Percentiles rank a stretch among this genome's conserved stretches.
Evolutionary conservation across 2,113 vertebrate species (phyloP).

Genomic region (Lagopus leucura): DNA sequence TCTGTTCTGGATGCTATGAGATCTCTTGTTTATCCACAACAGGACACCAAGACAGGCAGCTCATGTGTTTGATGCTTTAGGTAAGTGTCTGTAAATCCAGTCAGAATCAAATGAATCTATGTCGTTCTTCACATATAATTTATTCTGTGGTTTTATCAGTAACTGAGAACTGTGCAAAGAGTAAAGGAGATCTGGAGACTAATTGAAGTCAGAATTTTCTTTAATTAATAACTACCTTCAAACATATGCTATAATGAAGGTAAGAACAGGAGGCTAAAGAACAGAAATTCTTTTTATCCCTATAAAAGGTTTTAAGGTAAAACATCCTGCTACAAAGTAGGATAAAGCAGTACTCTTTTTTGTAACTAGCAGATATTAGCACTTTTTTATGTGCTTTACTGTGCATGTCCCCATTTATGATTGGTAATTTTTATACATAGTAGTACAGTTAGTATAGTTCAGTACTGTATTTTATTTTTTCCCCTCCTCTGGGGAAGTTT

Average conservation of each 20-base stretch:
- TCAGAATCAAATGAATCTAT: not conserved
- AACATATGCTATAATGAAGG: not conserved
- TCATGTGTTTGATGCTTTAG: not conserved
- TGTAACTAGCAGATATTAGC: not conserved
- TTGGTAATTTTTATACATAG: not conserved
- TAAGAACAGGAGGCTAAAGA: not conserved
- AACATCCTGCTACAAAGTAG: not conserved
- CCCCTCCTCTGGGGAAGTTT: not conserved
- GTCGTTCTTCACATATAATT: not conserved
- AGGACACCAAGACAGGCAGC: not conserved
- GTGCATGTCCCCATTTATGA: not conserved
- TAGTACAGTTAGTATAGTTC: not conserved
- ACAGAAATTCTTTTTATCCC: not conserved
- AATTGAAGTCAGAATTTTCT: not conserved
- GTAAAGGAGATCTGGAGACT: not conserved
- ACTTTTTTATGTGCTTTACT: not conserved
- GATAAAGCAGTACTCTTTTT: not conserved
- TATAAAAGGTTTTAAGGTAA: not conserved
- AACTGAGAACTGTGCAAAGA: not conserved
- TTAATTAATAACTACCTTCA: not conserved
- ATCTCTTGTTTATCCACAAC: not conserved
- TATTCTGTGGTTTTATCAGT: not conserved
- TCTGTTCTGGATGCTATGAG: not conserved
- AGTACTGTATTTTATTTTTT: not conserved
- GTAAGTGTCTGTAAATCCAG: not conserved